Conservation (phyloP, 2,113 vertebrate species). For the Uropsilus gracilis region DNA sequence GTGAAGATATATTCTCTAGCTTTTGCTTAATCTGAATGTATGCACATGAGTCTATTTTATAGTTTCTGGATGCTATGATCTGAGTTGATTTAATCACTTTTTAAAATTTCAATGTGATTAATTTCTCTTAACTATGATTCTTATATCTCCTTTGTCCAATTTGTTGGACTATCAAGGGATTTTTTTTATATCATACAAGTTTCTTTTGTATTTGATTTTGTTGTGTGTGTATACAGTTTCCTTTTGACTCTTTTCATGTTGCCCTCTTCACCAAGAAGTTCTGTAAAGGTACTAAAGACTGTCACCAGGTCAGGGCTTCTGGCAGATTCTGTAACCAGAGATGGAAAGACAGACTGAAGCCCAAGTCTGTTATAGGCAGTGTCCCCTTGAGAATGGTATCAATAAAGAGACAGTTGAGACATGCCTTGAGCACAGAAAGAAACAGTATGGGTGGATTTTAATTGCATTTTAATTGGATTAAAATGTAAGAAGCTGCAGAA, state of each 20-base stretch:
- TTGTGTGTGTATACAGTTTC: background rate
- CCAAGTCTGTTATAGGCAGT: no score
- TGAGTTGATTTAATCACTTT: background rate
- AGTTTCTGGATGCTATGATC: background rate
- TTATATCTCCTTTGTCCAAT: background rate
- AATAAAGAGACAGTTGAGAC: no score
- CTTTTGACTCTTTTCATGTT: background rate
- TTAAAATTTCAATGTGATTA: background rate
- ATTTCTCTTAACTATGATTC: background rate
- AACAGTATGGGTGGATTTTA: no score
- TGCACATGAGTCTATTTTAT: background rate
- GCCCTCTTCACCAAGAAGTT: background rate
- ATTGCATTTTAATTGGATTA: no score
- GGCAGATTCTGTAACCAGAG: no score
- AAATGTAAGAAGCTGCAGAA: no score
- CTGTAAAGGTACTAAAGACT: background rate
- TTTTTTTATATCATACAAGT: no score
- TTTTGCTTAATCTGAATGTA: background rate
- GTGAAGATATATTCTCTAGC: background rate
- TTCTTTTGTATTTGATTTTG: background rate
- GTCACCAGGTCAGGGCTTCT: no score
- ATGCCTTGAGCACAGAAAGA: no score
- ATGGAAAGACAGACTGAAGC: no score
- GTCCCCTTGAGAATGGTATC: no score
- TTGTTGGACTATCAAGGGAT: background rate